Percentiles rank a stretch among this genome's conserved stretches.
These are phyloP conservation scores for Sebastiscus tertius DNA, from an alignment of 2,797 vertebrate genomes.

Conservation along the genomic window DNA sequence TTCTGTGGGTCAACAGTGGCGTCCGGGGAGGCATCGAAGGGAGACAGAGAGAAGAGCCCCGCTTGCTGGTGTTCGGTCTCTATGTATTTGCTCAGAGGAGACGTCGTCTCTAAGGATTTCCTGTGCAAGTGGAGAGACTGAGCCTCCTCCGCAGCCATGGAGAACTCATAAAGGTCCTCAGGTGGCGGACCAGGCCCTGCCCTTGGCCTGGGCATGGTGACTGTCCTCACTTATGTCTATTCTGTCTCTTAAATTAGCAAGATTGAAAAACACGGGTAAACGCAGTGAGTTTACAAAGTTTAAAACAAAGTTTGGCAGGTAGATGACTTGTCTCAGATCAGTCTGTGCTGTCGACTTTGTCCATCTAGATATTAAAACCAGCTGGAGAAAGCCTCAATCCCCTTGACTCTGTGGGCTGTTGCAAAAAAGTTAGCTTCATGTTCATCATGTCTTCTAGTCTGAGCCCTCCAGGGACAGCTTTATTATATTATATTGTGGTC, in stretches of 20 bases:
- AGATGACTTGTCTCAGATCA: slow-evolving; percentile 3
- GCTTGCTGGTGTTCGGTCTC: slow-evolving; percentile 80
- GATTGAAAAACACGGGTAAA: slow-evolving; percentile 3
- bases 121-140: slow-evolving; percentile 51
- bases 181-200: slow-evolving; percentile 40
- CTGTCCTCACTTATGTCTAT: slow-evolving; percentile 11
- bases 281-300: slow-evolving; percentile 12
- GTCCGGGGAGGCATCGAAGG: slow-evolving; percentile 36
- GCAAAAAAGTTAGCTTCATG: background rate
- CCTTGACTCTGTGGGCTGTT: background rate
- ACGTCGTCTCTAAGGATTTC: slow-evolving; percentile 61
- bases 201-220: slow-evolving; percentile 70
- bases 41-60: slow-evolving; percentile 73
- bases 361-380: slow-evolving; percentile 5
- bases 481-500: background rate
- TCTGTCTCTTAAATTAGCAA: slow-evolving; percentile 1
- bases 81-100: slow-evolving; percentile 80
- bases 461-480: background rate
- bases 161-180: slow-evolving; percentile 69
- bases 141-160: slow-evolving; percentile 66
- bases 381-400: background rate
- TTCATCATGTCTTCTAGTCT: slow-evolving; percentile 27
- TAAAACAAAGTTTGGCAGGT: background rate
- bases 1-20: slow-evolving; percentile 58
- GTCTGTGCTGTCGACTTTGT: background rate